phyloP scores from a whole-genome alignment of 1,140 invertebrate species.

The Lepidurus couesii region DNA sequence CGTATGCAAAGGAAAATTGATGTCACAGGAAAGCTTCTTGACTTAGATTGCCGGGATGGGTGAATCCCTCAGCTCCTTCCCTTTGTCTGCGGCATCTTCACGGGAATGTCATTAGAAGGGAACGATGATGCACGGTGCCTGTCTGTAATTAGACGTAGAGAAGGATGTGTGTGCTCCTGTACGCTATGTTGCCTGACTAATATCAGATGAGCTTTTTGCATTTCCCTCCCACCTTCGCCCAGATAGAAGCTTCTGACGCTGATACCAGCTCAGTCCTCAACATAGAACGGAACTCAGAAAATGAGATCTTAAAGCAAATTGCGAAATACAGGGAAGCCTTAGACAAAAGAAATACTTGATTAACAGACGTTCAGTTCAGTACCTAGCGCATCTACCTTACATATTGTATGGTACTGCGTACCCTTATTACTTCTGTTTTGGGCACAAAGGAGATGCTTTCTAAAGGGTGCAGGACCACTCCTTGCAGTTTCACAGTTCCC shows the following conservation, averaged over 20 bases:
- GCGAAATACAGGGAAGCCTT: too few species aligned
- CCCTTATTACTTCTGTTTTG: too few species aligned
- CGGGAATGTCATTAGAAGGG: constrained; percentile 6
- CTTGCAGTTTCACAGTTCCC: too few species aligned
- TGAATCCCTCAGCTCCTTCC: not conserved
- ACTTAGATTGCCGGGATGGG: not conserved
- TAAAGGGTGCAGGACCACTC: too few species aligned
- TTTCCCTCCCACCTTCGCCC: not conserved
- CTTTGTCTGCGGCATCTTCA: constrained; percentile 7
- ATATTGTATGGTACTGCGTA: too few species aligned
- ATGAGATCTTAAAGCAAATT: too few species aligned
- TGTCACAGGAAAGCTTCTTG: constrained; percentile 17
- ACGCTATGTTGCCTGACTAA: not conserved
- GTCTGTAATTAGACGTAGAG: constrained; percentile 5
- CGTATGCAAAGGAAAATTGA: not conserved
- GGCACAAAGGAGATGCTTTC: too few species aligned
- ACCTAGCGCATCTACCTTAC: too few species aligned
- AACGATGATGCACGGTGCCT: constrained; percentile 13
- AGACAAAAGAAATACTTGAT: too few species aligned
- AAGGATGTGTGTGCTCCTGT: not conserved
- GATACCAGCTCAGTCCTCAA: not conserved
- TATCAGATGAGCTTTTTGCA: not conserved
- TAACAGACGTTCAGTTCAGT: too few species aligned
- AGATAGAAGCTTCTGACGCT: not conserved
- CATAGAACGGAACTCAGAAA: not conserved